Percentiles rank a stretch among this genome's conserved stretches.
These are phyloP conservation scores for Tiliqua scincoides DNA, from an alignment of 2,113 vertebrate species.

Conservation along the genomic window DNA sequence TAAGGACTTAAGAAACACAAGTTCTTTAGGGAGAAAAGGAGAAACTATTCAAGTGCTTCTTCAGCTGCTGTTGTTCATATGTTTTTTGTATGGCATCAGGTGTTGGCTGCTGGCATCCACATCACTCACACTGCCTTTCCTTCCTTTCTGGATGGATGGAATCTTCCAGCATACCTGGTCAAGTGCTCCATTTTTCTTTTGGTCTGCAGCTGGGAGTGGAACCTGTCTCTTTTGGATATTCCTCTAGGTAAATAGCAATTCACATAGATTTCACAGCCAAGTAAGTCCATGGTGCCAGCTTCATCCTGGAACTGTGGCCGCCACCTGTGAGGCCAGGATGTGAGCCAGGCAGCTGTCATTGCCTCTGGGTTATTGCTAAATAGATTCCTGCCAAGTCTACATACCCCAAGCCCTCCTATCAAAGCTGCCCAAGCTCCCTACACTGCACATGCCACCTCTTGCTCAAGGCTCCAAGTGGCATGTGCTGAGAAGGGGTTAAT, in stretches of 20 bases:
- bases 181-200: background rate
- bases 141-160: background rate
- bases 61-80: background rate
- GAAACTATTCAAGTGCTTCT: background rate
- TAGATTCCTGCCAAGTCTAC: background rate
- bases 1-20: background rate
- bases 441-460: background rate
- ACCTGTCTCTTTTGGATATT: background rate
- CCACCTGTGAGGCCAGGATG: background rate
- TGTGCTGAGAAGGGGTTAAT: background rate
- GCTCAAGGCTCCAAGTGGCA: background rate
- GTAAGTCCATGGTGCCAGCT: background rate
- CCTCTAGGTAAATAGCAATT: background rate
- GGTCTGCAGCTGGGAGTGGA: background rate
- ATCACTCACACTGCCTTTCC: background rate
- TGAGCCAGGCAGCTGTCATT: conserved; percentile 1
- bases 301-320: background rate
- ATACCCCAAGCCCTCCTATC: background rate
- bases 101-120: background rate
- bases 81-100: background rate
- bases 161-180: background rate
- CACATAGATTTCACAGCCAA: background rate
- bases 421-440: background rate
- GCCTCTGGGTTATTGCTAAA: background rate
- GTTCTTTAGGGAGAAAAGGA: background rate